phyloP scores from a whole-genome alignment of 2,113 vertebrate species.

The Tragelaphus buxtoni region DNA sequence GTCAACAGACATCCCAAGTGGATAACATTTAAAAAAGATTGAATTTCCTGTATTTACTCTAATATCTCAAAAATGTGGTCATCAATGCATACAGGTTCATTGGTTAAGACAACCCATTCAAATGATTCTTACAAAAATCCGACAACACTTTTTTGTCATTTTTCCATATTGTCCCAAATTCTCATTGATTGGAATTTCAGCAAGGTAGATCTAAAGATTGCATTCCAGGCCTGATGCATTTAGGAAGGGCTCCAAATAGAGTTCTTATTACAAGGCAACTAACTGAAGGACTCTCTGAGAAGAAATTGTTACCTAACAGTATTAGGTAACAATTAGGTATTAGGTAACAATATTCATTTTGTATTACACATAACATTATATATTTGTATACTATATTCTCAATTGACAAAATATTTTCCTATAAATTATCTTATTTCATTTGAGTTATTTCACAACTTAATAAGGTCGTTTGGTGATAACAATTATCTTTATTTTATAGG shows the following conservation, averaged over 20 bases:
- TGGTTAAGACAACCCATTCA: background rate
- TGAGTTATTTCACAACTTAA: background rate
- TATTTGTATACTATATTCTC: background rate
- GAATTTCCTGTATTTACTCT: constrained; percentile 65
- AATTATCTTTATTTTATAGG: background rate
- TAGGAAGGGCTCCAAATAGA: background rate
- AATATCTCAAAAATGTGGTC: constrained; percentile 51
- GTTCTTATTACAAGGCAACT: background rate
- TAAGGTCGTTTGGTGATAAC: background rate
- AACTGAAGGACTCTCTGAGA: background rate
- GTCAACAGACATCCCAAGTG: constrained; percentile 61
- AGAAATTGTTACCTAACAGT: background rate
- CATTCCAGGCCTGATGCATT: background rate
- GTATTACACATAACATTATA: background rate
- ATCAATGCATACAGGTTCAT: constrained; percentile 57
- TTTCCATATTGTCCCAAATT: background rate
- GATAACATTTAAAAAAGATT: constrained; percentile 63
- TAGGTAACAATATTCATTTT: background rate
- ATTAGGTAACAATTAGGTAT: background rate
- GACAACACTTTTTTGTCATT: background rate
- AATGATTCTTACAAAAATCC: constrained; percentile 19
- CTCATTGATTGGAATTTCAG: background rate
- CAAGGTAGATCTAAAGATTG: background rate
- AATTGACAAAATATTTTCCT: background rate
- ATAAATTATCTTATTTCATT: background rate